Evolutionary conservation across 2,797 vertebrate species (phyloP), one percentile per base, ranked within the genome.

Genomic region (Okamejei kenojei): DNA sequence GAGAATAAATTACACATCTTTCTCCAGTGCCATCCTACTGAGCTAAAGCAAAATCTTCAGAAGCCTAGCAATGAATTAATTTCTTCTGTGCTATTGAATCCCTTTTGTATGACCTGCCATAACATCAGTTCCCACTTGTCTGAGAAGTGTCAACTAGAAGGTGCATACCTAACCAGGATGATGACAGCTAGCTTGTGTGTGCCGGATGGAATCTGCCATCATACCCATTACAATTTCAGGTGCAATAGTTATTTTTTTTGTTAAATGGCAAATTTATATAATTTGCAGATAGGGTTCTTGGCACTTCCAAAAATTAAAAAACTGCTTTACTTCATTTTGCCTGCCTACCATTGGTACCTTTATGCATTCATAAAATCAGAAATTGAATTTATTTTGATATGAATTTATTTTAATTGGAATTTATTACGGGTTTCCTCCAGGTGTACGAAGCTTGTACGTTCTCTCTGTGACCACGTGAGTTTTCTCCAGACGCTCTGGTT

Each of bases 91-190:
- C 21, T 91, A 74, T 54, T 92, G 71, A 92, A 92, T 38, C 38
- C 68, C 71, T 74, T 88, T 88, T 92, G 90, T 92, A 45, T 58
- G 26, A 92, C 71, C 90, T 92, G 90, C 71, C 90, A 92, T 76
- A 92, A 92, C 90, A 92, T 92, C 38, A 92, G 26, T 92, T 54
- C 38, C 38, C 90, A 73, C 35, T 26, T 76, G 23, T 74, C 71
- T 54, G 54, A 92, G 73, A 92, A 76, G 71, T 76, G 90, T 76
- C 90, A 45, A 54, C 38, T 54, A 45, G 71, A 92, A 92, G 74
- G 90, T 92, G 90, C 90, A 92, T 76, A 54, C 90, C 71, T 92
- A 35, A 76, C 73, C 71, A 58, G 73, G 71, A 13, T 92, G 90
- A 45, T 92, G 90, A 92, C 90, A 92, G 71, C 17, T n/a, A 7